Evolutionary conservation across 2,797 vertebrate species (phyloP).

Genomic region (Okamejei kenojei): DNA sequence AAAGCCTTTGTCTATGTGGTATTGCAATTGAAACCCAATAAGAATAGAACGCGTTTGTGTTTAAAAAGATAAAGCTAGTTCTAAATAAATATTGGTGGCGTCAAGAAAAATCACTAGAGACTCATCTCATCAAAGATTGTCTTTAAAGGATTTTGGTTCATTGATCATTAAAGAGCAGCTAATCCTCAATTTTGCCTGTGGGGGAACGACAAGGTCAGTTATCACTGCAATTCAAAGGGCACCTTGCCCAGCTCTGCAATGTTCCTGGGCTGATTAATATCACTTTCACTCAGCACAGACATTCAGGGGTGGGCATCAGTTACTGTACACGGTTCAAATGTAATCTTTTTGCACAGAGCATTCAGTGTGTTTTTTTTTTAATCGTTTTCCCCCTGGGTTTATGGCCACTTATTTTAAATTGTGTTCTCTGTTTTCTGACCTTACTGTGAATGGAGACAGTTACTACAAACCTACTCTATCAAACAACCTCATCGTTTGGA

Average conservation of each 20-base stretch:
- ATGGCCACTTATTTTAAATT: not conserved
- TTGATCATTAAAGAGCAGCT: slow-evolving; percentile 33
- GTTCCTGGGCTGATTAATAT: not conserved
- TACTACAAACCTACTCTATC: not conserved
- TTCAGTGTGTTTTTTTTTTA: not conserved
- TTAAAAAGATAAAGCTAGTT: not conserved
- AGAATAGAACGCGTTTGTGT: not conserved
- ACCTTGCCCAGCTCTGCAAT: not conserved
- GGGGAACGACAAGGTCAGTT: slow-evolving; percentile 9
- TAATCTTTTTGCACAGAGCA: not conserved
- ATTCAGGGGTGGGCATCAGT: not conserved
- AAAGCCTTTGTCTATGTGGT: not conserved
- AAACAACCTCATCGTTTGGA: not conserved
- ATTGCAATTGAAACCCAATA: not conserved
- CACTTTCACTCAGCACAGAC: not conserved
- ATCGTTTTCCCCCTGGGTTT: not conserved
- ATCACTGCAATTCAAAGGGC: not conserved
- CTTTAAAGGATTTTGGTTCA: slow-evolving; percentile 25
- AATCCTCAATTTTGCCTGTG: not conserved
- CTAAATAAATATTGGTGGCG: not conserved
- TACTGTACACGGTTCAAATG: not conserved
- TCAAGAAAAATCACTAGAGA: not conserved
- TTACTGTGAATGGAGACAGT: not conserved
- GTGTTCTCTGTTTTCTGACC: not conserved
- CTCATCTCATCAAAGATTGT: slow-evolving; percentile 14